Base-by-base conservation (phyloP, 2,797 vertebrate species). In the Sylvia borin region DNA sequence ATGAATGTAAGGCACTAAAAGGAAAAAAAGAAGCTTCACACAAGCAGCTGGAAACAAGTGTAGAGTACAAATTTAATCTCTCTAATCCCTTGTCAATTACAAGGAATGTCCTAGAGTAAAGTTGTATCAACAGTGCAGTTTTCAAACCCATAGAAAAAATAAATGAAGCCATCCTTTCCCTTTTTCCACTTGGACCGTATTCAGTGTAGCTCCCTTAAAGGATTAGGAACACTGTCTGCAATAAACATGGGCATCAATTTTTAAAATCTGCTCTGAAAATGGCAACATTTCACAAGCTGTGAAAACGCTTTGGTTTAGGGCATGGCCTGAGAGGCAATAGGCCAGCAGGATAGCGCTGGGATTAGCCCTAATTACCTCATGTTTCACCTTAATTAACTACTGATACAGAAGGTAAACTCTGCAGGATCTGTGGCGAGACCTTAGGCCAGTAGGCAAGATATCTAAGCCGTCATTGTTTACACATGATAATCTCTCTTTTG, bases 331-430 rank as follows among this genome's bases (percentile, higher is more conserved):
- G 91, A 98, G 97, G 97, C 96, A 97, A 91, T 47, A 97, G 97
- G 96, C 97, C 97, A 98, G 97, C 96, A 97, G 98, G 97, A 97
- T 90, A 96, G 94, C 94, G 83, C 66, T 81, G 96, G 97, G 98
- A 98, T 98, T 98, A 98, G 95, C 92, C 95, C 94, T 98, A 98
- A 98, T 98, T 98, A 98, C 95, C 96, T 98, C 97, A 97, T 97
- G 97, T 98, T 98, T 98, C 98, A 98, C 97, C 98, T 98, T 98
- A 98, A 98, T 98, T 98, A 98, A 98, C 97, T 98, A 96, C 84
- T 97, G 96, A 98, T 98, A 98, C 97, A 97, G 97, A 98, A 98
- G 96, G 96, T 97, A 98, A 98, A 98, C 80, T 74, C 97, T n/a
- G 86, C 93, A 97, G 97, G 98, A 97, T 97, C 96, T 93, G 96